phyloP scores from a whole-genome alignment of 2,797 vertebrate species.

The Myotis daubentonii region DNA sequence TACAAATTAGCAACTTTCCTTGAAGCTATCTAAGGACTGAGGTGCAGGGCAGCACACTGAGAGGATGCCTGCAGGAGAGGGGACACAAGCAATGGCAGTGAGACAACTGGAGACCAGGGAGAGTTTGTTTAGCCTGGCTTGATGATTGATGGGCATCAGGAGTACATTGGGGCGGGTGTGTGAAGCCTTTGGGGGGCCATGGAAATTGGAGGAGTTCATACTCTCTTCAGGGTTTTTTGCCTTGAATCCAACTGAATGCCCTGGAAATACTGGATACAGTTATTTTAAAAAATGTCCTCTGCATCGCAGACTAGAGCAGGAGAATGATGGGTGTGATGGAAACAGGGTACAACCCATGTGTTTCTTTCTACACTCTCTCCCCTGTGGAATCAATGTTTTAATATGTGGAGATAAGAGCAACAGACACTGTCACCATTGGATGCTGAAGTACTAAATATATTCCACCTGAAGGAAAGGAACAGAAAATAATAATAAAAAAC shows the following conservation, averaged over 20 bases:
- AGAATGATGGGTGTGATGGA: not conserved
- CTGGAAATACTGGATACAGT: not conserved
- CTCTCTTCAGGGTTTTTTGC: not conserved
- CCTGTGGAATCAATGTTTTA: not conserved
- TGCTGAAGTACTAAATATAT: not conserved
- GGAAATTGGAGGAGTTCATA: not conserved
- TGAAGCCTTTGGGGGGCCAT: not conserved
- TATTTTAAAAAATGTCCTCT: not conserved
- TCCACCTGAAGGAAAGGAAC: not conserved
- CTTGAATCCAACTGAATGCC: not conserved
- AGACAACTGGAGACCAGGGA: not conserved
- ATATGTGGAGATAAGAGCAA: not conserved
- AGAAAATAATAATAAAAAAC: not conserved
- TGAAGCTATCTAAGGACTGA: not conserved
- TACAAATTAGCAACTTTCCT: not conserved
- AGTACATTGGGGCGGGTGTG: accelerated
- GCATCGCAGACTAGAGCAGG: not conserved
- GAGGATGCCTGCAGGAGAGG: not conserved
- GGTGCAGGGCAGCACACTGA: not conserved
- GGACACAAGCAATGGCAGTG: not conserved
- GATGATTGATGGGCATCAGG: not conserved
- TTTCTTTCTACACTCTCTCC: not conserved
- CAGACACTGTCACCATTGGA: not conserved
- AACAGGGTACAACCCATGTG: not conserved
- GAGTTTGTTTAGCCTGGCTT: not conserved